Conservation (phyloP, 2,113 vertebrate species). For the Tympanuchus pallidicinctus region DNA sequence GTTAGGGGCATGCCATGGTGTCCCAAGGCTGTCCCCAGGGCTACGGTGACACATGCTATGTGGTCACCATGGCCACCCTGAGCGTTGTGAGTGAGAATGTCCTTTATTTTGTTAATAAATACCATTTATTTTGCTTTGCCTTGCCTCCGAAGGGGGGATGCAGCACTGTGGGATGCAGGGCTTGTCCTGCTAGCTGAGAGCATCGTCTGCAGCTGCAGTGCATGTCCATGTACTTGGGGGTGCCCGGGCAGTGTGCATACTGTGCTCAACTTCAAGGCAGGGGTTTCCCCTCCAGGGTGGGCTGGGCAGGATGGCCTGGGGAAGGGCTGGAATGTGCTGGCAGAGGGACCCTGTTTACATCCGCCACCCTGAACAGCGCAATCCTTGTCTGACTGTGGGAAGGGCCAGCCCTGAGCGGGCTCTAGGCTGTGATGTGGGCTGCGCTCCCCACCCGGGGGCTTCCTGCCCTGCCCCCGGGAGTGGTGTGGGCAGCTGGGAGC, state of each 20-base stretch:
- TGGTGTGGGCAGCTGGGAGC: background rate
- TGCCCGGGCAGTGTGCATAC: rapidly evolving
- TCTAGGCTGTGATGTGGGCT: slow-evolving; percentile 59
- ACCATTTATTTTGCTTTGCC: slow-evolving; percentile 43
- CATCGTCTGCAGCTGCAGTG: background rate
- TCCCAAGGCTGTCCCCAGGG: background rate
- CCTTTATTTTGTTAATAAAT: slow-evolving; percentile 70
- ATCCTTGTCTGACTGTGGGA: slow-evolving; percentile 18
- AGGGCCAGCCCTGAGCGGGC: background rate
- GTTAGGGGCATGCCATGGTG: background rate
- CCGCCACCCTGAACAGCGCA: slow-evolving; percentile 8
- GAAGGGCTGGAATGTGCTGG: slow-evolving; percentile 63
- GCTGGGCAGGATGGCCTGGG: background rate
- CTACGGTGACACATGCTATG: background rate
- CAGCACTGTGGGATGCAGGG: background rate
- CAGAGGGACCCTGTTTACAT: slow-evolving; percentile 51
- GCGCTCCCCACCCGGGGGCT: background rate
- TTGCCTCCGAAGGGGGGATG: background rate
- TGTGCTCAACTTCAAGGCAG: background rate
- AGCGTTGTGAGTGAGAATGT: background rate
- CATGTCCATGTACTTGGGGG: too few relatives aligned
- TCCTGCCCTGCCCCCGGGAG: background rate
- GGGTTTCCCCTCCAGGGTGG: background rate
- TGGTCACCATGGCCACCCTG: background rate
- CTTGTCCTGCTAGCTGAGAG: background rate